Evolutionary conservation across 2,113 vertebrate species (phyloP).

Genomic region (Strix aluco): DNA sequence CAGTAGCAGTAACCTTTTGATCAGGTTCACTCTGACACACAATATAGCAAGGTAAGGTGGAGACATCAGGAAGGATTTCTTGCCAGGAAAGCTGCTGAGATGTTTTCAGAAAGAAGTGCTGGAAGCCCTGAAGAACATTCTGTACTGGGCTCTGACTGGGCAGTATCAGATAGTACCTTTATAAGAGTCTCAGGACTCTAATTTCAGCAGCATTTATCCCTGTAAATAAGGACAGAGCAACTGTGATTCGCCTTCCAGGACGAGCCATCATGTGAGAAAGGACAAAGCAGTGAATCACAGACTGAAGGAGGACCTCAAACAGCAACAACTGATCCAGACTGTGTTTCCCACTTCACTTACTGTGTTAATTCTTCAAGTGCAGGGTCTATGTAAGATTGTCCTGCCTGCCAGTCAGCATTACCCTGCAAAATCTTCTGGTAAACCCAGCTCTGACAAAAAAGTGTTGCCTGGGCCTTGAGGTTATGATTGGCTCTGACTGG

Average conservation of each 20-base stretch:
- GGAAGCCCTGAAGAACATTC: background rate
- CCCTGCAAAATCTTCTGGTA: background rate
- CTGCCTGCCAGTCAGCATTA: background rate
- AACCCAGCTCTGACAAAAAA: background rate
- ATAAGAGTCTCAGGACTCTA: background rate
- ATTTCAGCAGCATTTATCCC: background rate
- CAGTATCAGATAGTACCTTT: background rate
- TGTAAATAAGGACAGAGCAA: background rate
- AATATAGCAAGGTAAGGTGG: background rate
- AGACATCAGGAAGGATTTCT: background rate
- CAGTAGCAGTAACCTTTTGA: background rate
- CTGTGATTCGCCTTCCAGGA: background rate
- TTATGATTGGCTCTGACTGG: background rate
- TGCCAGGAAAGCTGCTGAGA: background rate
- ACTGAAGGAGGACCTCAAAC: background rate
- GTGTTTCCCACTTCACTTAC: background rate
- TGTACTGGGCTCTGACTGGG: background rate
- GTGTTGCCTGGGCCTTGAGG: background rate
- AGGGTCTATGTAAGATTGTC: background rate
- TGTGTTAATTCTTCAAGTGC: background rate
- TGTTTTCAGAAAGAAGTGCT: background rate
- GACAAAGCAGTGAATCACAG: background rate
- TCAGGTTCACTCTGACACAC: background rate
- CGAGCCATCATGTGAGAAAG: background rate
- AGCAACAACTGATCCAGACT: background rate